phyloP scores from a whole-genome alignment of 2,113 vertebrate species.

The Microtus ochrogaster region DNA sequence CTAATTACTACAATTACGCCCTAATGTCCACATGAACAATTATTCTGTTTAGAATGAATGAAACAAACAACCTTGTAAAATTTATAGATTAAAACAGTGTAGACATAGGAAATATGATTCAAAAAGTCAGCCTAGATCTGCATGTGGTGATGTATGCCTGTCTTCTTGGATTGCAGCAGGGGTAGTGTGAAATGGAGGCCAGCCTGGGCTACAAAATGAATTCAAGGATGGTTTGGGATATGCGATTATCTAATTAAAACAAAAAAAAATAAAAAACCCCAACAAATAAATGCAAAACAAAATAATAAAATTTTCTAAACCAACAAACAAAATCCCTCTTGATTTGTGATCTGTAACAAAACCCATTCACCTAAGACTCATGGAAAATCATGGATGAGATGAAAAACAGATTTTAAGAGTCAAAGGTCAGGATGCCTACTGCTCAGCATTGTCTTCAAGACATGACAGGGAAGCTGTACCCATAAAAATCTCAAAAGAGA shows the following conservation, averaged over 20 bases:
- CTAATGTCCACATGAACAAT: not conserved
- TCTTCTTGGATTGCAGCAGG: not conserved
- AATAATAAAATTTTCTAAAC: not conserved
- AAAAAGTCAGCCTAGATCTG: constrained; percentile 8
- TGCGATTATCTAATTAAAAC: not conserved
- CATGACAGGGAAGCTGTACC: not conserved
- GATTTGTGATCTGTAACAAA: not conserved
- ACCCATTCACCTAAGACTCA: not conserved
- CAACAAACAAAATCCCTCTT: not conserved
- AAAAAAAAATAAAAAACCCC: not conserved
- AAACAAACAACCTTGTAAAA: constrained; percentile 4
- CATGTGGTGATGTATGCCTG: not conserved
- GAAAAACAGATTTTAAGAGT: not conserved
- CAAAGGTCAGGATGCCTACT: not conserved
- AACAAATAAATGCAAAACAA: not conserved
- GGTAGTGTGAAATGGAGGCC: too few relatives aligned
- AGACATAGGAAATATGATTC: not conserved
- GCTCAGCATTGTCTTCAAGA: not conserved
- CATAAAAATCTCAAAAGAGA: not conserved
- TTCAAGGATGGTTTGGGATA: not conserved
- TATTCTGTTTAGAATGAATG: not conserved
- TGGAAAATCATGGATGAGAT: not conserved
- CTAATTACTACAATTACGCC: not conserved
- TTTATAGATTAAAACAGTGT: not conserved
- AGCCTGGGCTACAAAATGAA: not conserved